These are phyloP conservation scores for Aleiodes alternator DNA, from an alignment of 2,888 invertebrate species.

Conservation along the genomic window DNA sequence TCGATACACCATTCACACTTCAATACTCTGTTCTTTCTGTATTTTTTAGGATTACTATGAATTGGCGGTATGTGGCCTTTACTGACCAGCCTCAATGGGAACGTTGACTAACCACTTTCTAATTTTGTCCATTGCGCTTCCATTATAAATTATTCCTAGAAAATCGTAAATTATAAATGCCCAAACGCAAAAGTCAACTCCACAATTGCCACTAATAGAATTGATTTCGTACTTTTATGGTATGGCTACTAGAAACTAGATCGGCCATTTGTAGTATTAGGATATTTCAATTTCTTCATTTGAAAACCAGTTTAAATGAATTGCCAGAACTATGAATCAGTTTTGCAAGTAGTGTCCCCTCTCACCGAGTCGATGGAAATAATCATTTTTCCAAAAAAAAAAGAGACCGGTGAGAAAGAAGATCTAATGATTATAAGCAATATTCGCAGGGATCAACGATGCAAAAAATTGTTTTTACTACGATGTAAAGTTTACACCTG, in stretches of 20 bases:
- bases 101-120: slow-evolving; percentile 4
- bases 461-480: too few relatives aligned
- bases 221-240: neutral
- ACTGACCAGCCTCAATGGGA: neutral
- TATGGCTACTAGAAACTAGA: neutral
- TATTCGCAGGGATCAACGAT: too few relatives aligned
- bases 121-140: neutral
- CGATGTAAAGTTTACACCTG: too few relatives aligned
- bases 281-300: neutral
- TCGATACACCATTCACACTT: too few relatives aligned
- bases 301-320: neutral
- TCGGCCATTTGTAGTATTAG: neutral
- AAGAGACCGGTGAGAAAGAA: too few relatives aligned
- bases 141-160: neutral
- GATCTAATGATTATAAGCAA: too few relatives aligned
- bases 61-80: neutral
- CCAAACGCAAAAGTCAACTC: slow-evolving; percentile 4
- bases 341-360: neutral
- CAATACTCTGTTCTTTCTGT: neutral
- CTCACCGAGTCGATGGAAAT: neutral
- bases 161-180: neutral
- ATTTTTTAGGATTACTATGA: neutral
- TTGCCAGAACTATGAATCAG: neutral
- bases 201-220: neutral
- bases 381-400: neutral